These are phyloP conservation scores for Rhabdophis nuchalis DNA, from an alignment of 2,797 vertebrate genomes.

Conservation along the genomic window DNA sequence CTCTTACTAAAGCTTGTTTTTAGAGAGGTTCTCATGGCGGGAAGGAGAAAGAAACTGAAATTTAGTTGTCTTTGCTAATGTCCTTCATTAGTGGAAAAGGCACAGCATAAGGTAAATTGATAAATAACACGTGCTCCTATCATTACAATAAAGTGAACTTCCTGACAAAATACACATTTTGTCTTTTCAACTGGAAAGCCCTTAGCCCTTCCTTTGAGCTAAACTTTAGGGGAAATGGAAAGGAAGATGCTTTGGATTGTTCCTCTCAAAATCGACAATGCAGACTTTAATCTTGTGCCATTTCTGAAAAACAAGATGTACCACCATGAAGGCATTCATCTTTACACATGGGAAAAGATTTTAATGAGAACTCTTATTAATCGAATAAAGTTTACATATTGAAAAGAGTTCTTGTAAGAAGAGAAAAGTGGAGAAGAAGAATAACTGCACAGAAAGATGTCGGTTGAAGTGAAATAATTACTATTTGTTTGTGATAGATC, in stretches of 20 bases:
- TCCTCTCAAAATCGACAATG: not conserved
- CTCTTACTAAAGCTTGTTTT: not conserved
- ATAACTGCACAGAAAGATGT: not conserved
- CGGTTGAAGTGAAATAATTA: not conserved
- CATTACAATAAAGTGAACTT: not conserved
- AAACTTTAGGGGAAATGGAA: not conserved
- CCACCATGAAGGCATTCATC: not conserved
- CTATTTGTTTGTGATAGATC: not conserved
- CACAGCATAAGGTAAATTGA: not conserved
- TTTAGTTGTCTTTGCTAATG: not conserved
- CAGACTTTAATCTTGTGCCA: not conserved
- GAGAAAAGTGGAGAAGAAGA: not conserved
- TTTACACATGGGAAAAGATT: not conserved
- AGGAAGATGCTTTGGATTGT: not conserved
- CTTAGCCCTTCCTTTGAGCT: not conserved
- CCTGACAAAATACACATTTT: not conserved
- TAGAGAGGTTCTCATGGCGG: not conserved
- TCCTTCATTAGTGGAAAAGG: not conserved
- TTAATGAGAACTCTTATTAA: not conserved
- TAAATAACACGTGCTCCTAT: not conserved
- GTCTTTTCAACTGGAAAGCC: not conserved
- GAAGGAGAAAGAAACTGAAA: not conserved
- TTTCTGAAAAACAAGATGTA: not conserved
- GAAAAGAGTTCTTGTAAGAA: not conserved
- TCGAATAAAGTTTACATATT: not conserved